Conservation (phyloP, 2,797 vertebrate species). For the Lacerta agilis region DNA sequence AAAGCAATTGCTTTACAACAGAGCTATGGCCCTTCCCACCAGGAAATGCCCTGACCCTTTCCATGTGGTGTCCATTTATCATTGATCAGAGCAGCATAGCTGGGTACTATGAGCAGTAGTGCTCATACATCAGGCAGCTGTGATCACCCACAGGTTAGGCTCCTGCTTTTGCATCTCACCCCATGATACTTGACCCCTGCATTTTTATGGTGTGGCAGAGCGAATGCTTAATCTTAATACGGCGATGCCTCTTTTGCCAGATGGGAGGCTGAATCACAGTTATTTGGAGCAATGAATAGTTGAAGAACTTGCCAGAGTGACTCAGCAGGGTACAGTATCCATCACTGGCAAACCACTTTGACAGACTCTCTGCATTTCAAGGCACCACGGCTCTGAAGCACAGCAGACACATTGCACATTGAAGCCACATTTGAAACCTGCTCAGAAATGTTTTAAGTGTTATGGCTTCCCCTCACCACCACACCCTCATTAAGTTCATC, state of each 20-base stretch:
- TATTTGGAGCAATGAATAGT: conserved; percentile 15
- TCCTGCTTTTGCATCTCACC: not conserved
- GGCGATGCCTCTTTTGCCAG: not conserved
- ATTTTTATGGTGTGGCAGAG: not conserved
- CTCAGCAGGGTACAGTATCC: conserved; percentile 2
- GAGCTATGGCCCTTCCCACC: too few relatives aligned
- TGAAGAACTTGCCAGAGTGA: conserved; percentile 1
- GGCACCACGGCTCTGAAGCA: not conserved
- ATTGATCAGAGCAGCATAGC: not conserved
- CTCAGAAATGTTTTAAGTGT: not conserved
- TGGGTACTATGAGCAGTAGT: not conserved
- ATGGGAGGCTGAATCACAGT: not conserved
- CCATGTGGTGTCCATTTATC: not conserved
- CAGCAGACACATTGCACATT: not conserved
- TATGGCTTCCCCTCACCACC: too few relatives aligned
- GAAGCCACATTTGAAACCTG: not conserved
- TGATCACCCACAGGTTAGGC: not conserved
- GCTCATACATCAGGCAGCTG: too few relatives aligned
- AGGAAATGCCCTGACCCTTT: not conserved
- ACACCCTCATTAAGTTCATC: not conserved
- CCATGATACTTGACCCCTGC: not conserved
- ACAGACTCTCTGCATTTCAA: not conserved
- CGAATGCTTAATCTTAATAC: not conserved
- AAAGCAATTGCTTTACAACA: too few relatives aligned
- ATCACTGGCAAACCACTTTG: not conserved